Evolutionary conservation across 2,888 invertebrate genomes (phyloP), one percentile per base, ranked within the genome.

Genomic region (Carabus problematicus): DNA sequence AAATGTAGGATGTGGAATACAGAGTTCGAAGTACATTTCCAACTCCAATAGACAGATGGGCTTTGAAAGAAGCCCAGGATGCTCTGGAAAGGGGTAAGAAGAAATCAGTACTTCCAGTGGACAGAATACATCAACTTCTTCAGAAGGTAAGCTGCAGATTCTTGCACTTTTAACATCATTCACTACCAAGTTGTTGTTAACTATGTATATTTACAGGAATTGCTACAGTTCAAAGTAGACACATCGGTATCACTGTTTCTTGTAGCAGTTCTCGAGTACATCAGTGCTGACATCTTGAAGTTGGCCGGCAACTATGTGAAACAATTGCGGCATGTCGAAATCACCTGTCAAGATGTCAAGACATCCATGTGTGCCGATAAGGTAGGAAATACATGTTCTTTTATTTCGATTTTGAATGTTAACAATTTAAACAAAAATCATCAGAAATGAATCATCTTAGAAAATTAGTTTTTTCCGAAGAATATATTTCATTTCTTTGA

Each of bases 291-390:
- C 83, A 97, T 98, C 75, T 84, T 98, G 63, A 95, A 96, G 87
- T 85, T 98, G 80, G 95, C 97, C 63, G 97, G 97, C 62, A 97
- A 97, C 81, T 99, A 97, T 84, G 98, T 98, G 45, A 96, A 96
- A 84, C 95, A 97, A 83, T 96, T 98, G 75, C 91, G 94, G 66
- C 95, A 95, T 83, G 88, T 89, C 49, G 93, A 93, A 82, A 95
- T 98, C 78, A 93, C 96, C 0, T 91, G 91, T 73, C 92, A 96
- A 79, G 98, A 98, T 81, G 94, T 99, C 78, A 93, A 94, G 84
- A 97, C 98, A 66, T 97, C 98, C 61, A 95, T 98, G 93, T 95
- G 94, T 81, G 98, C 97, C 64, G 98, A 98, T 81, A 95, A 96
- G 91, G 97, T 95, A 82, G 29, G 29, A 29, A 29, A 29, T 29